phyloP scores from a whole-genome alignment of 2,797 vertebrate species.

The Acridotheres tristis region DNA sequence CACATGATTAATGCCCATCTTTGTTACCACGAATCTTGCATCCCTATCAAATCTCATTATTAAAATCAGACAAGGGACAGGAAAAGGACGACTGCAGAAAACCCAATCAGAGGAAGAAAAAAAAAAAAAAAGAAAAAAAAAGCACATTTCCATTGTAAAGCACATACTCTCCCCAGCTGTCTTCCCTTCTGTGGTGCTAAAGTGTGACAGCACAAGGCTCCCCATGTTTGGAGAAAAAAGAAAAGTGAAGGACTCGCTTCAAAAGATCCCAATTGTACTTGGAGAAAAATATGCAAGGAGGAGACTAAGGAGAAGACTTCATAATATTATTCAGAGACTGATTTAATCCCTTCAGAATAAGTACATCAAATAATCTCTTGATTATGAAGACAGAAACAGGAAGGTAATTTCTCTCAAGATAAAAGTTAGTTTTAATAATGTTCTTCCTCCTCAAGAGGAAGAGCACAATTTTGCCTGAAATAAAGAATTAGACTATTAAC shows the following conservation, averaged over 20 bases:
- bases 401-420: neutral
- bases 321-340: neutral
- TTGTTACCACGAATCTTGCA: neutral
- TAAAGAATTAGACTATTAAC: neutral
- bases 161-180: constrained; percentile 18
- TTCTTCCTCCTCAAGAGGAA: neutral
- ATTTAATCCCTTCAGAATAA: neutral
- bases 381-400: neutral
- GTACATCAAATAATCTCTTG: neutral
- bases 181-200: constrained; percentile 39
- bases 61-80: constrained; percentile 6
- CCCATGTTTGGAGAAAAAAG: neutral
- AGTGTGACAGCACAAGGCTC: neutral
- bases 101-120: neutral
- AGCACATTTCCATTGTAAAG: neutral
- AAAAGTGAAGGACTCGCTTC: neutral
- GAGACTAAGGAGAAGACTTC: neutral
- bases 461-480: neutral
- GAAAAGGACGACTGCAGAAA: neutral
- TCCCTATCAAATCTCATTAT: constrained; percentile 1
- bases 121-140: neutral
- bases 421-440: neutral
- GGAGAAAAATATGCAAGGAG: neutral
- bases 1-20: neutral
- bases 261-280: neutral